phyloP scores from a whole-genome alignment of 2,113 vertebrate species.

The Dasyornis broadbenti region DNA sequence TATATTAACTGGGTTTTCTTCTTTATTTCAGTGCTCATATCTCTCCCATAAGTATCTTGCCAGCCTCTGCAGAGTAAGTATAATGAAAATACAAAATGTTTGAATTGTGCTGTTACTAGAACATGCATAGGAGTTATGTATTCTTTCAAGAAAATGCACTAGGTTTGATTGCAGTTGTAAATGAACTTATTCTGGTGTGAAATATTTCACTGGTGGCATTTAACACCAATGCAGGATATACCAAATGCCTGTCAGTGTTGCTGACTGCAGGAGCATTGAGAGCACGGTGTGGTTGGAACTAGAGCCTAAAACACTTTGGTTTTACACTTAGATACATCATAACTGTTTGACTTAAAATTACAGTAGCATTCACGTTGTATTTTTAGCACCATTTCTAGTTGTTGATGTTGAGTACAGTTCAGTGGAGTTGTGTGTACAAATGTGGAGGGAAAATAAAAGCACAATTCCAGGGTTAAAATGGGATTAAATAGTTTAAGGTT shows the following conservation, averaged over 20 bases:
- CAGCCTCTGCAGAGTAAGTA: slow-evolving; percentile 93
- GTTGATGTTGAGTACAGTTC: neutral
- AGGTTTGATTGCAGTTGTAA: neutral
- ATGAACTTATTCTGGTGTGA: neutral
- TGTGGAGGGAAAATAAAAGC: neutral
- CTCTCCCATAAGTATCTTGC: slow-evolving; percentile 88
- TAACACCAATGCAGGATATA: neutral
- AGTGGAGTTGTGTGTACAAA: neutral
- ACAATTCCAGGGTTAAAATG: neutral
- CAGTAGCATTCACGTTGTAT: neutral
- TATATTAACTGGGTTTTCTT: neutral
- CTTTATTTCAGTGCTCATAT: slow-evolving; percentile 84
- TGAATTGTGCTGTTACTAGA: neutral
- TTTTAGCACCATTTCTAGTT: neutral
- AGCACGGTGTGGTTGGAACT: neutral
- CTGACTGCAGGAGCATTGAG: neutral
- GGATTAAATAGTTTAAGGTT: neutral
- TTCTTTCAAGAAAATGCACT: neutral
- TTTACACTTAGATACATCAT: neutral
- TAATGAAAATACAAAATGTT: neutral
- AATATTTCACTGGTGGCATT: neutral
- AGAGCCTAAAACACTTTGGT: neutral
- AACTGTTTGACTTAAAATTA: neutral
- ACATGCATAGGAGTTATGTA: neutral
- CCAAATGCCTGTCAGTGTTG: neutral